These are phyloP conservation scores for Pogonomyrmex barbatus DNA, from an alignment of 1,140 invertebrate genomes.

Conservation along the genomic window DNA sequence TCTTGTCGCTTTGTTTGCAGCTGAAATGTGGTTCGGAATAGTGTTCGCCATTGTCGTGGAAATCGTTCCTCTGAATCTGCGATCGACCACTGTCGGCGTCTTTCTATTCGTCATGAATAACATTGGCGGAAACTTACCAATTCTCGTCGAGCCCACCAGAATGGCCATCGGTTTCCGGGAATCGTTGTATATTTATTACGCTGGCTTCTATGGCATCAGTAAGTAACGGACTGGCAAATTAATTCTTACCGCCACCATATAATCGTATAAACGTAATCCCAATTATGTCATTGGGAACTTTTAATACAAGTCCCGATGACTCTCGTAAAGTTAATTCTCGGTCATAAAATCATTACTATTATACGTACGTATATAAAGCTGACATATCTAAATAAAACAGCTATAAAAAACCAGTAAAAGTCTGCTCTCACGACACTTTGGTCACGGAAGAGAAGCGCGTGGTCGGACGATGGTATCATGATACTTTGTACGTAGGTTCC, in stretches of 20 bases:
- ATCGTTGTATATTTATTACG: constrained; percentile 94
- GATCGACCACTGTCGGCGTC: constrained; percentile 94
- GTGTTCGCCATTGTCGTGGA: constrained; percentile 95
- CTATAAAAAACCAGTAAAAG: not conserved
- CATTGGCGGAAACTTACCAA: constrained; percentile 96
- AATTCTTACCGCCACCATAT: not conserved
- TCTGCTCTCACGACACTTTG: not conserved
- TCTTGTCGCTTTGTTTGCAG: constrained; percentile 83
- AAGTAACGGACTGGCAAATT: constrained; percentile 82
- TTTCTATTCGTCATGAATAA: constrained; percentile 97
- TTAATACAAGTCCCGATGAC: not conserved
- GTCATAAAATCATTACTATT: not conserved
- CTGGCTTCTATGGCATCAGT: constrained; percentile 94
- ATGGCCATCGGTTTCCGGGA: constrained; percentile 93
- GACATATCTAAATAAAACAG: not conserved
- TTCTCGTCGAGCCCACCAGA: constrained; percentile 94
- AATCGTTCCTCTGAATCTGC: constrained; percentile 92
- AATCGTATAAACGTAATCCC: not conserved
- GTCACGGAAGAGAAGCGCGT: not conserved
- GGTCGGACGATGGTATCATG: not conserved
- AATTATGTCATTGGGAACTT: not conserved
- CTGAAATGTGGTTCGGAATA: constrained; percentile 97
- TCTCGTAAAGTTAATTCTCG: not conserved
- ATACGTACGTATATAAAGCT: not conserved
- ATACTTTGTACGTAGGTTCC: constrained; percentile 86